Evolutionary conservation across 1,140 invertebrate genomes (phyloP), one percentile per base, ranked within the genome.

Genomic region (Homarus americanus): DNA sequence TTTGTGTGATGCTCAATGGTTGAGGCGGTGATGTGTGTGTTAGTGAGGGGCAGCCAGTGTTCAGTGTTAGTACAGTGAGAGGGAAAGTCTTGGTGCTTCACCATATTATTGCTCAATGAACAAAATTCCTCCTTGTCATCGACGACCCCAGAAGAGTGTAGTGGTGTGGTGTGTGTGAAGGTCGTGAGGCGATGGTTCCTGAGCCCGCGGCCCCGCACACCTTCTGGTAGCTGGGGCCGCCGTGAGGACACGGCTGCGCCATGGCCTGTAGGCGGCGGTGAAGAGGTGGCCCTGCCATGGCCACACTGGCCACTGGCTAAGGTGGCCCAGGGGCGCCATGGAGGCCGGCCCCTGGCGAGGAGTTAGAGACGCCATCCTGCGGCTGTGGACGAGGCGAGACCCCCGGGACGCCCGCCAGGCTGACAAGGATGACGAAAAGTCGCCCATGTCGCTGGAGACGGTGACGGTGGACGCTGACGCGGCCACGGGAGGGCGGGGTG

Each of bases 331-430:
- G 40, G 49, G 38, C 41, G 69, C 79, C 82, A 87, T 88, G 87
- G 86, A 88, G 69, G 91, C 79, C 72, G 91, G 49, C 44, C 75
- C 82, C 87, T 92, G 80, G 91, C 83, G 69, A 66, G 91, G 82
- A 79, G 44, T 87, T 34, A 83, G 69, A 76, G 80, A 88, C 85
- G 91, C 69, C 85, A 83, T 84, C 76, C 75, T 87, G 85, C 53
- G 85, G 80, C 80, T 87, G 86, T 88, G 82, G 86, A 76, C 78
- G 78, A 76, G 80, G 78, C 84, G 86, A 10, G 72, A 78, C 63
- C 12, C 53, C 49, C 41, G 40, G 36, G 78, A 87, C 53, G 41
- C 76, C 69, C 63, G 76, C 36, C 73, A 87, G 32, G 73, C 84
- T 38, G 79, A 82, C 44, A 32, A 28, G 32, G 41, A 78, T 24